Evolutionary conservation across 1,140 invertebrate genomes (phyloP), one percentile per base, ranked within the genome.

Genomic region (Gonioctena quinquepunctata): DNA sequence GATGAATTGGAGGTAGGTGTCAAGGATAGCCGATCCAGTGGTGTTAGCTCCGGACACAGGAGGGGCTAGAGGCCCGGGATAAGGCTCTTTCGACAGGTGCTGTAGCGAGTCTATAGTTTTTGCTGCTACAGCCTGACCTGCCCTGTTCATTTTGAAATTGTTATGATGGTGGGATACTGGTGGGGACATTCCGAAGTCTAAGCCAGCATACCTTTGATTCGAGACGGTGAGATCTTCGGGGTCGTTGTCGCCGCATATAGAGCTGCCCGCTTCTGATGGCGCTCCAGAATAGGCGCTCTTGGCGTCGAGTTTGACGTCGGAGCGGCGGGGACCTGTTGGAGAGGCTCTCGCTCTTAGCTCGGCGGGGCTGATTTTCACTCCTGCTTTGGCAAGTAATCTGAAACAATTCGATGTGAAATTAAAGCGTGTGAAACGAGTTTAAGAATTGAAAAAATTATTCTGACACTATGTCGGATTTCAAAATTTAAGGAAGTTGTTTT

Each of bases 1-100:
- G 71, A 95, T 94, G 67, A 94, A 89, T 79, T 94, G 93, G 16
- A 95, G 85, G 79, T 94, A 95, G 1, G 93, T 94, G 80, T 95
- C 93, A 18, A 95, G 79, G 26, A 95, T 87, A 0, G 92, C 91
- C 1, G 92, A 94, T 0, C 92, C 92, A 25, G 90, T 87, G 73
- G 86, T 79, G 79, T 86, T 78, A 7, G 72, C 73, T 7, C 73
- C 71, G 48, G 78, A 83, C 63, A 80, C 80, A 3, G 82, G 84
- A 48, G 84, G 87, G 2, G 83, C 68, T 63, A 84, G 70, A 25
- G 84, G 82, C 0, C 84, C 85, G 5, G 82, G 86, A 72, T 87
- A 87, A 0, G 85, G 85, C 73, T 88, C 86, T 56, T 87, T 86
- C 49, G 75, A 86, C 16, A 81, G 69, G 67, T 79, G 81, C 63